A percentile compares a stretch with the other conserved stretches of the same genome.
These are phyloP conservation scores for Mirza zaza DNA, from an alignment of 2,113 vertebrate species.

Conservation along the genomic window DNA sequence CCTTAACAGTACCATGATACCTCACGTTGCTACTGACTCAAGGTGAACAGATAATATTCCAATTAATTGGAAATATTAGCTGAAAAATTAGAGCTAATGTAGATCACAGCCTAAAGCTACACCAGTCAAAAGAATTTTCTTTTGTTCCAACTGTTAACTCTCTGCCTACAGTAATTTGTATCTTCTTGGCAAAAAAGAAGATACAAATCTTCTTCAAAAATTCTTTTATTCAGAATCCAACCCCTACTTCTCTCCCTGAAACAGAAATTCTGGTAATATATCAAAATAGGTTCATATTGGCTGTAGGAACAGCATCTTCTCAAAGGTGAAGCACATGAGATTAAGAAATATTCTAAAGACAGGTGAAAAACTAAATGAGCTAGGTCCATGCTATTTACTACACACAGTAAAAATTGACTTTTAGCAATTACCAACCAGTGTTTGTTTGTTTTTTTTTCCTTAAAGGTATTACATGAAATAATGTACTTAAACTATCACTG, in stretches of 20 bases:
- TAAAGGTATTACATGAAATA: conserved; percentile 1
- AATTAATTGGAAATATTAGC: not conserved
- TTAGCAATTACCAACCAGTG: not conserved
- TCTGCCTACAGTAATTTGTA: not conserved
- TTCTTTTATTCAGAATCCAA: conserved; percentile 2
- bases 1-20: not conserved
- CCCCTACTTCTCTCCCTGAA: not conserved
- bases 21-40: not conserved
- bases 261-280: not conserved
- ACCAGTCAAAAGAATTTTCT: not conserved
- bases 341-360: not conserved
- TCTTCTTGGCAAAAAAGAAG: not conserved
- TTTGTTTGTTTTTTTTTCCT: not conserved
- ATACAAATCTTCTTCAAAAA: too few relatives aligned
- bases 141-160: not conserved
- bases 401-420: not conserved
- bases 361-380: not conserved
- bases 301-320: not conserved
- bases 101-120: not conserved
- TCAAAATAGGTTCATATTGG: not conserved
- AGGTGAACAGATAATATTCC: not conserved
- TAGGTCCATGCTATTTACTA: not conserved
- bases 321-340: not conserved
- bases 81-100: not conserved
- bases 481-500: not conserved